Conservation (phyloP, 2,888 invertebrate genomes). For the Phrixothrix hirtus region DNA sequence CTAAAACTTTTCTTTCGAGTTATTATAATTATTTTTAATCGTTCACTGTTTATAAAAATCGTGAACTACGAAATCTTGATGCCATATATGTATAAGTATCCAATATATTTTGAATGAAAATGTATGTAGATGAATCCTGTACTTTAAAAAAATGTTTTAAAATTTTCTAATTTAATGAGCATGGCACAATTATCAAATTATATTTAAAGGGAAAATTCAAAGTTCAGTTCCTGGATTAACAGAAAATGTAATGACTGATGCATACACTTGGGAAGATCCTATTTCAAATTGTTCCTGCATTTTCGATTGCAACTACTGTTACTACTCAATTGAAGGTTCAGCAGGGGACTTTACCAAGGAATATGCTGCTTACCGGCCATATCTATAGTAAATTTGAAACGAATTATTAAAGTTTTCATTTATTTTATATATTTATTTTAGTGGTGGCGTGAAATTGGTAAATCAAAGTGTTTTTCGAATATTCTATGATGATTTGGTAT, state of each 20-base stretch:
- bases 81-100: too few species aligned
- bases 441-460: conserved; percentile 50
- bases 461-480: conserved; percentile 66
- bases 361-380: conserved; percentile 54
- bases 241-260: background rate
- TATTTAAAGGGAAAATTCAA: too few species aligned
- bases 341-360: conserved; percentile 60
- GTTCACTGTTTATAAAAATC: too few species aligned
- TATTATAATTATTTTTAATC: too few species aligned
- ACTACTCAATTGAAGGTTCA: conserved; percentile 68
- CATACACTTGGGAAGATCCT: conserved; percentile 14
- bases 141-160: too few species aligned
- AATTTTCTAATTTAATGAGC: too few species aligned
- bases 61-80: too few species aligned
- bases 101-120: too few species aligned
- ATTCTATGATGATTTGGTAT: conserved; percentile 69
- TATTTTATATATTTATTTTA: conserved; percentile 26
- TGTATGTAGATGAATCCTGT: too few species aligned
- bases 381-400: conserved; percentile 58
- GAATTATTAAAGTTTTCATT: background rate
- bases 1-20: too few species aligned
- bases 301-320: conserved; percentile 66
- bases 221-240: conserved; percentile 2
- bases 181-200: too few species aligned
- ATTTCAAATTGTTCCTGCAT: conserved; percentile 64